phyloP scores from a whole-genome alignment of 2,888 invertebrate genomes.

The Belgica antarctica region DNA sequence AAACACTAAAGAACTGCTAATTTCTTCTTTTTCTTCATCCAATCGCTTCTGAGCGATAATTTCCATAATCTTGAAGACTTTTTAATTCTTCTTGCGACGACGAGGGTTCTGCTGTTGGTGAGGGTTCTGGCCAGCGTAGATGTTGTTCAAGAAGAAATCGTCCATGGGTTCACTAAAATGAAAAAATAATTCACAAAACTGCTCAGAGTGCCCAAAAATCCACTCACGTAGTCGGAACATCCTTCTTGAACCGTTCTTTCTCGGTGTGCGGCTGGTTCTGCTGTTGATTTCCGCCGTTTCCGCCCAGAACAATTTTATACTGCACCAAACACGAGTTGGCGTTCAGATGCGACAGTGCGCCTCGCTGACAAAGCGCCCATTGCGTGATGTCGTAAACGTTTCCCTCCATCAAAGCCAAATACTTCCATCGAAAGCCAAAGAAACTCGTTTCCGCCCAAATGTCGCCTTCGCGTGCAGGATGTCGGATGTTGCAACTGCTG shows the following conservation, averaged over 20 bases:
- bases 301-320: constrained; percentile 55
- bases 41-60: too few relatives aligned
- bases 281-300: constrained; percentile 53
- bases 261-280: constrained; percentile 50
- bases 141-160: constrained; percentile 55
- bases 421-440: constrained; percentile 88
- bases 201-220: too few relatives aligned
- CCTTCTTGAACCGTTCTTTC: constrained; percentile 47
- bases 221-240: constrained; percentile 47
- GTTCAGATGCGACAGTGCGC: constrained; percentile 66
- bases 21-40: background rate
- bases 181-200: too few relatives aligned
- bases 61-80: too few relatives aligned
- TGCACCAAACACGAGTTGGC: constrained; percentile 90
- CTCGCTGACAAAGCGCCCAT: constrained; percentile 88
- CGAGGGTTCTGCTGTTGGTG: constrained; percentile 48
- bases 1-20: background rate
- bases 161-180: constrained; percentile 52
- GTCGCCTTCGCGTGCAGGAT: constrained; percentile 91
- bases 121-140: constrained; percentile 55
- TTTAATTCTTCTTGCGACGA: constrained; percentile 52
- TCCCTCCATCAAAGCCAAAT: constrained; percentile 95
- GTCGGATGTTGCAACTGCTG: constrained; percentile 82
- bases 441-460: constrained; percentile 93
- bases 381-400: constrained; percentile 94